Evolutionary conservation across 2,113 vertebrate genomes (phyloP), one percentile per base, ranked within the genome.

Genomic region (Pimephales promelas): DNA sequence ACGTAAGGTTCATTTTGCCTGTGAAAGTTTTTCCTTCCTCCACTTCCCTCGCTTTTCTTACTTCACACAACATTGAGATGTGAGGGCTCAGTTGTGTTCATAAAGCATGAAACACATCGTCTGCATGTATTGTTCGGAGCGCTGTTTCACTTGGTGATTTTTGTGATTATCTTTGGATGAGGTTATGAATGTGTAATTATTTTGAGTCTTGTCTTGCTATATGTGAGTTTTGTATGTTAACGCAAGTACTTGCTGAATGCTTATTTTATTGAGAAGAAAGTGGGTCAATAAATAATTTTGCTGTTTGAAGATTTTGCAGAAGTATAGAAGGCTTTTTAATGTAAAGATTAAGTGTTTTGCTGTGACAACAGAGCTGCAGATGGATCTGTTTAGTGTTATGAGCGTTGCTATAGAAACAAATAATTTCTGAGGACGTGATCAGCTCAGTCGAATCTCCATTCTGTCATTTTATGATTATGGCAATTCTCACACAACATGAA

Each of bases 1-100:
- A 68, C 31, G 20, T 83, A 45, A 40, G 83, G 79, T 86, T 86
- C 56, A 88, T 88, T 88, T 89, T 88, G 74, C 79, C 74, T 83
- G 36, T 83, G 82, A 84, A 88, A 89, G 85, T 66, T 26, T 79
- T 88, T 86, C 81, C 40, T 79, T 61, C 56, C 64, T 74, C 5
- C 79, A 62, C 22, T 14, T 18, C 28, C 34, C 57, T 81, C 47
- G 3, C 26, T 66, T 86, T 64, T 47, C 40, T 49, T 77, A 54
- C 26, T 75, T 18, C 47, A 75, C 71, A 31, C 68, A 45, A 79
- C 34, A 43, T 43, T 59, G 56, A 8, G 28, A 68, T 49, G 34
- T 77, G 5, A 49, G 43, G 0, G 18, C 16, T 34, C 3, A 6
- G 22, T 20, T 79, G 77, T 47, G 77, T 47, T 62, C 4, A 31